Evolutionary conservation across 1,140 invertebrate species (phyloP).

Genomic region (Drosophila pseudoobscura): DNA sequence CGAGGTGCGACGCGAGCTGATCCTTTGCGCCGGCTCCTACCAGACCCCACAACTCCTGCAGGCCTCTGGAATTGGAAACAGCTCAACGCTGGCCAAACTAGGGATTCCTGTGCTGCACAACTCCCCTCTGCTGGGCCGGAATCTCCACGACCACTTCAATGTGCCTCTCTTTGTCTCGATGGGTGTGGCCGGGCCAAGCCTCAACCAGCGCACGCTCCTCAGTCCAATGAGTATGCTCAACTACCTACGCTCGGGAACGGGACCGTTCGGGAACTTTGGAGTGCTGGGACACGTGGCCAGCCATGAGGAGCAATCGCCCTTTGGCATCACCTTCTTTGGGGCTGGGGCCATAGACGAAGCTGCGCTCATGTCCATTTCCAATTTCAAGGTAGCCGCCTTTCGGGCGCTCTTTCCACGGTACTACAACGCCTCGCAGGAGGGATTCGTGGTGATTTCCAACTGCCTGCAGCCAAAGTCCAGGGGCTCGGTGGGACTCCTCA

Average conservation of each 20-base stretch:
- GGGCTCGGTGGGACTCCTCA: conserved; percentile 86
- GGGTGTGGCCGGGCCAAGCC: conserved; percentile 86
- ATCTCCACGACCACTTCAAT: conserved; percentile 90
- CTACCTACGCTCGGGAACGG: conserved; percentile 86
- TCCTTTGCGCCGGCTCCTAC: conserved; percentile 88
- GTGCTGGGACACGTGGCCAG: conserved; percentile 85
- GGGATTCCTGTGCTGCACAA: conserved; percentile 84
- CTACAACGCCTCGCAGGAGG: conserved; percentile 86
- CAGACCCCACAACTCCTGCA: conserved; percentile 89
- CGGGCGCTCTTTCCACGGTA: conserved; percentile 87
- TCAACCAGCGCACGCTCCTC: conserved; percentile 85
- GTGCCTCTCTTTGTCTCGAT: conserved; percentile 88
- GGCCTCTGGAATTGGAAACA: conserved; percentile 88
- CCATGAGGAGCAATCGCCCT: conserved; percentile 73
- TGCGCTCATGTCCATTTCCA: conserved; percentile 87
- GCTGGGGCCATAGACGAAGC: conserved; percentile 88
- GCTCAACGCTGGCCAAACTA: conserved; percentile 83
- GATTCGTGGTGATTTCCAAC: conserved; percentile 87
- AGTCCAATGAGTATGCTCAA: conserved; percentile 85
- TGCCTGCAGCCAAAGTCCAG: conserved; percentile 88
- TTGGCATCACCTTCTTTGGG: conserved; percentile 87
- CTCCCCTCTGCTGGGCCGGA: conserved; percentile 86
- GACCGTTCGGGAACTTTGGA: conserved; percentile 85
- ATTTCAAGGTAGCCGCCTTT: conserved; percentile 87
- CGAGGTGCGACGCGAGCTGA: conserved; percentile 87